Conservation (phyloP, 2,113 vertebrate species). For the Atrichornis clamosus region DNA sequence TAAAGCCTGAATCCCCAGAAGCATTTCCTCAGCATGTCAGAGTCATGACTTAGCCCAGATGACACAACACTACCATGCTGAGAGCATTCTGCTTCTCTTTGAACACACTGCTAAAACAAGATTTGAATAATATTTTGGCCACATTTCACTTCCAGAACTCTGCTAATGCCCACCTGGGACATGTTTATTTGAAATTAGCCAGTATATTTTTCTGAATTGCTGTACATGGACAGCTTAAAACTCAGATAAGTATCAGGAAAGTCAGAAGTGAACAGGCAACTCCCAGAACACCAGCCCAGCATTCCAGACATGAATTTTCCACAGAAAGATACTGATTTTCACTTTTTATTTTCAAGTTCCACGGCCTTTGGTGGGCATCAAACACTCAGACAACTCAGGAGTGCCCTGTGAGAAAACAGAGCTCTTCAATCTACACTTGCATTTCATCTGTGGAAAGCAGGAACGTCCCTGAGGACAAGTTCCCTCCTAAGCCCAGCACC, state of each 20-base stretch:
- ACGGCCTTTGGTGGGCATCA: background rate
- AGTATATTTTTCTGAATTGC: background rate
- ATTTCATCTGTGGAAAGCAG: background rate
- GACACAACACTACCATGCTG: background rate
- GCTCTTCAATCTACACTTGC: background rate
- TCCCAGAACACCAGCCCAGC: background rate
- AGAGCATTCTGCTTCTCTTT: background rate
- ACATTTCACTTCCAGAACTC: background rate
- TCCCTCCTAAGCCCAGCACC: background rate
- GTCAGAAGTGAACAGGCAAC: background rate
- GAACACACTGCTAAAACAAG: background rate
- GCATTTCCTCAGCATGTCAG: background rate
- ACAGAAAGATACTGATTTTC: background rate
- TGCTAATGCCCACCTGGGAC: background rate
- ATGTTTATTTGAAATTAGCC: background rate
- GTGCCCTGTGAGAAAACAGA: background rate
- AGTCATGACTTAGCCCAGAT: background rate
- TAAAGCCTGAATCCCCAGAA: background rate
- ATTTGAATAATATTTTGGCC: background rate
- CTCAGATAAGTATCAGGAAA: background rate
- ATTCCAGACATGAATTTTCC: background rate
- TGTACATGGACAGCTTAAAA: background rate
- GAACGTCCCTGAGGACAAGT: background rate
- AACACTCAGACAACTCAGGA: background rate
- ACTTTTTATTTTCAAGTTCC: background rate